phyloP scores from a whole-genome alignment of 2,888 invertebrate genomes.

The Himalopsyche kuldschensis region DNA sequence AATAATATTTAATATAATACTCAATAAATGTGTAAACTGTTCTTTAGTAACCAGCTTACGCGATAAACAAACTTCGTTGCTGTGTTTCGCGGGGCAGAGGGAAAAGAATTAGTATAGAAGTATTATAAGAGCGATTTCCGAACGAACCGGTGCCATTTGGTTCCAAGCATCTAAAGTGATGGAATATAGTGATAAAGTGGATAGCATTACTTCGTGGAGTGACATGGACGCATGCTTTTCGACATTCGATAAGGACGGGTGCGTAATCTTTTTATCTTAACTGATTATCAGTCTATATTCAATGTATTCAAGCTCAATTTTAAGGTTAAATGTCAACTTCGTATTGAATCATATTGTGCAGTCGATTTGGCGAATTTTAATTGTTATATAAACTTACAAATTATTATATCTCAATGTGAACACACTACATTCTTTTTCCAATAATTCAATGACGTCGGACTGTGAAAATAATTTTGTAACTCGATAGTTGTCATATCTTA shows the following conservation, averaged over 20 bases:
- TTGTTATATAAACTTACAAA: too few relatives aligned
- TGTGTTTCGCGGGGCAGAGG: constrained; percentile 42
- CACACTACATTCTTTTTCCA: too few relatives aligned
- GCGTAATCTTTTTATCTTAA: constrained; percentile 48
- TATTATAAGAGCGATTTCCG: constrained; percentile 21
- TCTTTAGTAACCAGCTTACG: not conserved
- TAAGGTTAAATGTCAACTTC: constrained; percentile 2
- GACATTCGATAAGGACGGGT: constrained; percentile 89
- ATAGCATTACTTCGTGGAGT: constrained; percentile 60
- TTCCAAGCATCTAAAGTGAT: constrained; percentile 53
- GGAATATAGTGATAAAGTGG: constrained; percentile 44
- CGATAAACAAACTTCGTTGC: constrained; percentile 18
- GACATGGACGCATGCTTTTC: constrained; percentile 90
- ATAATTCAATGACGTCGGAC: too few relatives aligned
- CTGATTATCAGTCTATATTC: not conserved
- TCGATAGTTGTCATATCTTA: too few relatives aligned
- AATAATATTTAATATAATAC: not conserved
- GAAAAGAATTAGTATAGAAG: constrained; percentile 41
- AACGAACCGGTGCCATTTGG: constrained; percentile 48
- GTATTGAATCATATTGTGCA: not conserved
- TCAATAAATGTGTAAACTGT: not conserved
- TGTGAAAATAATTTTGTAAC: too few relatives aligned
- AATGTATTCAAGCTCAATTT: not conserved
- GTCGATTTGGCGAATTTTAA: too few relatives aligned
- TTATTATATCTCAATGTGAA: too few relatives aligned